Evolutionary conservation across 2,113 vertebrate genomes (phyloP).

Genomic region (Oryzias woworae): DNA sequence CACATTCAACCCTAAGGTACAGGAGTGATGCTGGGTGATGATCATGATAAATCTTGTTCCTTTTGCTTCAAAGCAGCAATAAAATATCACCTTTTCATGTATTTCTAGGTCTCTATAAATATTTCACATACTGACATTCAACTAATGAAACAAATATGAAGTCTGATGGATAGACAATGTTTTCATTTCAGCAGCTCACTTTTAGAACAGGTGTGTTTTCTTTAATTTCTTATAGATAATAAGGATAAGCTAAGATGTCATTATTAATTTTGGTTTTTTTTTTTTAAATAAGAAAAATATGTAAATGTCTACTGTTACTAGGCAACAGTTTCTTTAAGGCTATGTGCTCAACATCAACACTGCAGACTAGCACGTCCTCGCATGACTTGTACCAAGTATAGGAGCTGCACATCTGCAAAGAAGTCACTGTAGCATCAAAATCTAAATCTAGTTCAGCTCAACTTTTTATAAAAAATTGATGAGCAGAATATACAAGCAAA

Average conservation of each 20-base stretch:
- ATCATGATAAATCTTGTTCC: conserved; percentile 17
- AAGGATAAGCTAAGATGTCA: too few relatives aligned
- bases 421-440: too few relatives aligned
- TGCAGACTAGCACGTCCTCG: too few relatives aligned
- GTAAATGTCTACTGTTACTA: neutral
- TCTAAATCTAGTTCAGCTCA: too few relatives aligned
- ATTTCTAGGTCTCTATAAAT: neutral
- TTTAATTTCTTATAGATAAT: neutral
- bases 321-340: neutral
- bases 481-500: too few relatives aligned
- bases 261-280: neutral
- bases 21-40: conserved; percentile 4
- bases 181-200: neutral
- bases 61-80: neutral
- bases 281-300: neutral
- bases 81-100: neutral
- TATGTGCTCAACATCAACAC: too few relatives aligned
- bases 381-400: too few relatives aligned
- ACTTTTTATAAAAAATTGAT: too few relatives aligned
- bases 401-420: too few relatives aligned
- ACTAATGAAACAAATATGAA: neutral
- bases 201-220: neutral
- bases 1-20: conserved; percentile 1
- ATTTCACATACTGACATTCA: neutral
- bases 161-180: neutral